Evolutionary conservation across 1,140 invertebrate genomes (phyloP), one percentile per base, ranked within the genome.

Genomic region (Drosophila rufa): DNA sequence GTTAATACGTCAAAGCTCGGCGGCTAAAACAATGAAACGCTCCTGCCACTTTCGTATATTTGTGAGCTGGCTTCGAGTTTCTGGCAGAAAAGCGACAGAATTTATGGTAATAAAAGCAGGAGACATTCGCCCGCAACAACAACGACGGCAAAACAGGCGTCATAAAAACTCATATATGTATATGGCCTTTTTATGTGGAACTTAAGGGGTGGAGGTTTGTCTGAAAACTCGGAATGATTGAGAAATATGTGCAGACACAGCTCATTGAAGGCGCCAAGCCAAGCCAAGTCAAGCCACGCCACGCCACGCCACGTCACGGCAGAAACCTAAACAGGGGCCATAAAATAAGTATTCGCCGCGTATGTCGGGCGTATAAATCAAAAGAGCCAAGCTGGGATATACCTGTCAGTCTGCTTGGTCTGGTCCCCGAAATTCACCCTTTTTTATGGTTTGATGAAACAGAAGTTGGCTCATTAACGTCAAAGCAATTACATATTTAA

Each of bases 91-190:
- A 68, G 55, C 77, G 59, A 73, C 66, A 65, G 71, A 83, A 89
- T 87, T 87, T 80, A 83, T 87, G 83, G 65, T 84, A 84, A 89
- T 90, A 89, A 90, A 90, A 84, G 74, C 59, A 51, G 59, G 62
- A 89, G 84, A 90, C 66, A 73, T 79, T 62, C 46, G 48, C 66
- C 51, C 55, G 46, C 46, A 56, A 59, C 48, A 53, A 43, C 43
- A 53, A 43, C 43, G 15, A 19, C 15, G 43, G 40, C 46, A 47
- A 74, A 74, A 69, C 56, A 78, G 45, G 64, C 68, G 48, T 55
- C 77, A 64, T 80, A 70, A 79, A 70, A 80, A 42, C 69, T 47
- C 56, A 57, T 55, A 62, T 58, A 59, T 57, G 51, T 64, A 68
- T 46, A 46, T 46, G 43, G 48, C 27, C 38, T 48, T 47, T 59